Percentiles rank a stretch among this genome's conserved stretches.
phyloP scores from a whole-genome alignment of 2,113 vertebrate species.

The Mola mola region DNA sequence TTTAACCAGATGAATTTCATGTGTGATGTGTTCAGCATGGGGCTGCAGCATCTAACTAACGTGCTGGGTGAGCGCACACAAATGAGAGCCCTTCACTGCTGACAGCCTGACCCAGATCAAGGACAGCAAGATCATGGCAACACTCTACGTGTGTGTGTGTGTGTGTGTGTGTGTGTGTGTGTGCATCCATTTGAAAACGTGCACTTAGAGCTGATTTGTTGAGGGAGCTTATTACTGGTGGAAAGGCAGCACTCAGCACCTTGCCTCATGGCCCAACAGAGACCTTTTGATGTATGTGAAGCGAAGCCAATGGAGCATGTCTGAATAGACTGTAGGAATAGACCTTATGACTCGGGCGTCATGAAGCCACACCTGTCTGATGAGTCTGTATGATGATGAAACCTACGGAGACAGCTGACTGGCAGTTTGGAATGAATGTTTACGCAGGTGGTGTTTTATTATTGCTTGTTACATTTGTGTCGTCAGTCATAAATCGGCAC shows the following conservation, averaged over 20 bases:
- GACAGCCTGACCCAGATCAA: constrained; percentile 62
- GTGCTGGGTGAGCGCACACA: constrained; percentile 21
- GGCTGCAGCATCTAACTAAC: constrained; percentile 20
- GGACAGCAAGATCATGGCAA: constrained; percentile 37
- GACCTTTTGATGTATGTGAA: constrained; percentile 38
- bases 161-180: constrained; percentile 18
- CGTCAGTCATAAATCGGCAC: constrained; percentile 10
- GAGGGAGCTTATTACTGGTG: constrained; percentile 63
- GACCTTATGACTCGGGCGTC: constrained; percentile 28
- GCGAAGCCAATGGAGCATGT: constrained; percentile 32
- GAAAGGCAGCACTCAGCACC: constrained; percentile 47
- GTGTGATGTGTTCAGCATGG: constrained; percentile 27
- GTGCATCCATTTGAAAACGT: constrained; percentile 43
- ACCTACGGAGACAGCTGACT: too few species aligned
- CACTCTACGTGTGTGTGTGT: not conserved
- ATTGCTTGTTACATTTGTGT: too few species aligned
- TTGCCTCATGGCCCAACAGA: constrained; percentile 24
- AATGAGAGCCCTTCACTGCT: constrained; percentile 34
- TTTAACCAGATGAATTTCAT: constrained; percentile 45
- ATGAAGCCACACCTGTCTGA: too few species aligned
- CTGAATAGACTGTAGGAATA: constrained; percentile 25
- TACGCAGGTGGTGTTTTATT: constrained; percentile 26
- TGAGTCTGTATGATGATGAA: too few species aligned
- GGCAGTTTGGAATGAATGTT: constrained; percentile 11
- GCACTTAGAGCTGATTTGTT: constrained; percentile 47